Conservation (phyloP, 2,113 vertebrate genomes). For the Ahaetulla prasina region DNA sequence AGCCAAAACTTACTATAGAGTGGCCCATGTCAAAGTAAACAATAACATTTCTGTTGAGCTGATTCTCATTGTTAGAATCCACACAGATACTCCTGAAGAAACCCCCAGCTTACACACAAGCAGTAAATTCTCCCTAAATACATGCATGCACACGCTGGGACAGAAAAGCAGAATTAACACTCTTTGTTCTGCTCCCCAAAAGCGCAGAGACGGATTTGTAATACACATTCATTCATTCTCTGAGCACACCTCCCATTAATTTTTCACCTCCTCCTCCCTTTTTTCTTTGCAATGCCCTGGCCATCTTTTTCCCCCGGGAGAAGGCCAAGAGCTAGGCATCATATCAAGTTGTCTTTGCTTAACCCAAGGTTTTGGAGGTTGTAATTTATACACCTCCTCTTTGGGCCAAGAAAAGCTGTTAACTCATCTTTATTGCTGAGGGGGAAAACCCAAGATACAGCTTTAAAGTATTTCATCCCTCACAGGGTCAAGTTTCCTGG, state of each 20-base stretch:
- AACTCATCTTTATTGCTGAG: slow-evolving; percentile 52
- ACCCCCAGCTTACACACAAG: not conserved
- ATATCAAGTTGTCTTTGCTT: slow-evolving; percentile 54
- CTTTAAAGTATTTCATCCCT: slow-evolving; percentile 42
- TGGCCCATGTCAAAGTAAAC: not conserved
- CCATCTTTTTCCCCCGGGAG: not conserved
- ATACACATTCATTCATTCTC: slow-evolving; percentile 12
- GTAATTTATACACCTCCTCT: slow-evolving; percentile 53
- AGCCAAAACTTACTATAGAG: not conserved
- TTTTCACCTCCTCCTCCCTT: not conserved
- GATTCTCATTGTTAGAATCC: not conserved
- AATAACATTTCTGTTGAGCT: not conserved
- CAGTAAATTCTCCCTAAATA: slow-evolving; percentile 14
- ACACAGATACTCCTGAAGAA: not conserved
- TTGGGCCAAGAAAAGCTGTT: slow-evolving; percentile 45
- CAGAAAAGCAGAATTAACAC: not conserved
- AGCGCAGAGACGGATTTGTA: not conserved
- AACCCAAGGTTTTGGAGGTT: slow-evolving; percentile 44
- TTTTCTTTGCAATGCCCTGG: not conserved
- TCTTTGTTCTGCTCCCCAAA: not conserved
- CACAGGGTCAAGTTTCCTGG: slow-evolving; percentile 8
- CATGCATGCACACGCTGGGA: not conserved
- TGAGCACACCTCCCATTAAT: slow-evolving; percentile 14
- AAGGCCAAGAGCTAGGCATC: slow-evolving; percentile 38
- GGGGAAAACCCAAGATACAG: slow-evolving; percentile 31